These are phyloP conservation scores for Nebria brevicollis DNA, from an alignment of 2,888 invertebrate species.

Conservation along the genomic window DNA sequence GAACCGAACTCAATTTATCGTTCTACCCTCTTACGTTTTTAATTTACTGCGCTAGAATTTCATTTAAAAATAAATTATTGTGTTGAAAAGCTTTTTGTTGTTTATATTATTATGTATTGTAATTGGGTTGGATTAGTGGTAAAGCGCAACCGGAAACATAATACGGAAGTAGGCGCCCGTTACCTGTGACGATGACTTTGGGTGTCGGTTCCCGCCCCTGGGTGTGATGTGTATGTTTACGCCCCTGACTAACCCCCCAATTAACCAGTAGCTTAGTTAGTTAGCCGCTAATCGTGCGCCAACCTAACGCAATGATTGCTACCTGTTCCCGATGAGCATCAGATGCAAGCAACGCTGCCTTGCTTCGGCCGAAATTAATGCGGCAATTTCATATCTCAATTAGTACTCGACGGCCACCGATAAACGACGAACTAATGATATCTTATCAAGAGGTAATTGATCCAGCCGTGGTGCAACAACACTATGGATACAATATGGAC, in stretches of 20 bases:
- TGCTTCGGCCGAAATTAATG: conserved; percentile 40
- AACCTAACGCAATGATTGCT: conserved; percentile 57
- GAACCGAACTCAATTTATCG: not conserved
- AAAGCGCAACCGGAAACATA: not conserved
- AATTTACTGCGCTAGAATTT: not conserved
- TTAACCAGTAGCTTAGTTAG: conserved; percentile 62
- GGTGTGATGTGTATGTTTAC: conserved; percentile 53
- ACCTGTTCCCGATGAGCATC: conserved; percentile 60
- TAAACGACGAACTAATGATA: conserved; percentile 44
- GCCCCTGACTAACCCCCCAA: conserved; percentile 62
- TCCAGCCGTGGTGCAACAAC: not conserved
- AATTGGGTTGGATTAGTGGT: too few relatives aligned
- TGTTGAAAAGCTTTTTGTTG: too few relatives aligned
- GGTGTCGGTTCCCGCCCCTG: conserved; percentile 12
- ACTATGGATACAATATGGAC: not conserved
- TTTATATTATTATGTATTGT: too few relatives aligned
- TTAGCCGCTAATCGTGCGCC: conserved; percentile 53
- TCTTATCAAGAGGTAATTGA: conserved; percentile 39
- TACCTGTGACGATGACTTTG: not conserved
- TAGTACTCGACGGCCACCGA: conserved; percentile 32
- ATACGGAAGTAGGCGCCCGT: not conserved
- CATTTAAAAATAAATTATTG: too few relatives aligned
- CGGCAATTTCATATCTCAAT: conserved; percentile 47
- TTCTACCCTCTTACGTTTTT: not conserved
- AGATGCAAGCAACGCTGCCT: not conserved